These are phyloP conservation scores for Tinea pellionella DNA, from an alignment of 2,888 invertebrate genomes.

Conservation along the genomic window DNA sequence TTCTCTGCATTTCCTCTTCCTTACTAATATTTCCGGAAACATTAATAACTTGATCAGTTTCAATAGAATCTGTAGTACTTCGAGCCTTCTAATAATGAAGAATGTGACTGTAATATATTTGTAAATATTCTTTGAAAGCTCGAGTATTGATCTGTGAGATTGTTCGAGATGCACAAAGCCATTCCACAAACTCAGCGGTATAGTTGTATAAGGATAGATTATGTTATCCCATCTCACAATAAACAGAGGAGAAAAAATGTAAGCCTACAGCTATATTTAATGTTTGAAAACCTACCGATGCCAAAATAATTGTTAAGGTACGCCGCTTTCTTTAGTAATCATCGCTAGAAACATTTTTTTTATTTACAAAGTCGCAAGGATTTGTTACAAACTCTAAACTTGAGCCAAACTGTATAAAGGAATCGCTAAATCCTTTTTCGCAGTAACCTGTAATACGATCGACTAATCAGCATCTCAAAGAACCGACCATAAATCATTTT, in stretches of 20 bases:
- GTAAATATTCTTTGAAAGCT: constrained; percentile 4
- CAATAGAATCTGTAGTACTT: not conserved
- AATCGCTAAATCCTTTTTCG: constrained; percentile 1
- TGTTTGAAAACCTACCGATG: not conserved
- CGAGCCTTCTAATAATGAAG: not conserved
- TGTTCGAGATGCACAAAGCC: constrained; percentile 24
- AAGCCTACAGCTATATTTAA: not conserved
- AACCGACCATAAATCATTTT: constrained; percentile 41
- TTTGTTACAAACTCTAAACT: not conserved
- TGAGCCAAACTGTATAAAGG: not conserved
- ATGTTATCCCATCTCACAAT: constrained; percentile 19
- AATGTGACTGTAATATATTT: not conserved
- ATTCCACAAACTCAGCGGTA: constrained; percentile 22
- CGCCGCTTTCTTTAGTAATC: constrained; percentile 2
- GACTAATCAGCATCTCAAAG: not conserved
- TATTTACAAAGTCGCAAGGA: not conserved
- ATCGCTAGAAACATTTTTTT: not conserved
- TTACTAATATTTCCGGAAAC: constrained; percentile 8
- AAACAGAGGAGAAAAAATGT: constrained; percentile 25
- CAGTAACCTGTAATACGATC: constrained; percentile 1
- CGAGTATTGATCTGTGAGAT: constrained; percentile 26
- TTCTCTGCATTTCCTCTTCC: constrained; percentile 4
- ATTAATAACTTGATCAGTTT: not conserved
- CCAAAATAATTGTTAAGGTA: constrained; percentile 5
- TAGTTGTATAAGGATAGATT: constrained; percentile 27